phyloP scores from a whole-genome alignment of 1,140 invertebrate genomes.

The Nilaparvata lugens region DNA sequence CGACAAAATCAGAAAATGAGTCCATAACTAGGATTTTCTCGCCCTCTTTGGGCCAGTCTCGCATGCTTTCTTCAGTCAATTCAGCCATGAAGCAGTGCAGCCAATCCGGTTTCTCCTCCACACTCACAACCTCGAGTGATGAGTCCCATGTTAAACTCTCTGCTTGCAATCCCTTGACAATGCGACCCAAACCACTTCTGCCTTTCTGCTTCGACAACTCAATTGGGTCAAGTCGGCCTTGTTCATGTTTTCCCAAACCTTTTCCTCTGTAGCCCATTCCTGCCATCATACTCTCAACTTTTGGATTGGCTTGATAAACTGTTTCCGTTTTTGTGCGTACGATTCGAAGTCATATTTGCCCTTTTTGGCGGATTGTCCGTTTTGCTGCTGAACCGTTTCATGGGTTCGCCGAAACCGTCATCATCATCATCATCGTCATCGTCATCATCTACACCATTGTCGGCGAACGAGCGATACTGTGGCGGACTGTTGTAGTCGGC shows the following conservation, averaged over 20 bases:
- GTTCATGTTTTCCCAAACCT: conserved; percentile 78
- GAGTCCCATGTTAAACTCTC: conserved; percentile 55
- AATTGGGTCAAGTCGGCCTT: conserved; percentile 72
- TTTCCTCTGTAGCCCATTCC: conserved; percentile 71
- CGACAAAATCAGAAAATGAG: conserved; percentile 72
- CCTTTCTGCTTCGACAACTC: conserved; percentile 72
- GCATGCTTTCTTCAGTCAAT: conserved; percentile 34
- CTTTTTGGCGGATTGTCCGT: too few species aligned
- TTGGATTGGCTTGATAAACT: too few species aligned
- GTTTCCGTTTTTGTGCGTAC: too few species aligned
- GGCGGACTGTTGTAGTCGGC: too few species aligned
- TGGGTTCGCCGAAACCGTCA: too few species aligned
- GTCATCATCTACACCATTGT: too few species aligned
- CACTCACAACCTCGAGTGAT: conserved; percentile 41
- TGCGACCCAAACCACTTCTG: conserved; percentile 72
- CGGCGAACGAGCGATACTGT: too few species aligned
- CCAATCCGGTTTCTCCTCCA: conserved; percentile 38
- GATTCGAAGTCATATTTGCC: too few species aligned
- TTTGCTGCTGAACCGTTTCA: too few species aligned
- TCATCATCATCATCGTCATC: too few species aligned
- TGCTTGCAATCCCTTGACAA: conserved; percentile 51
- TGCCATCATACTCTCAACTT: conserved; percentile 20
- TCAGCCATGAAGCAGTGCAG: conserved; percentile 28
- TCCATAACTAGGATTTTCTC: conserved; percentile 59
- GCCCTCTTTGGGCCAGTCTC: conserved; percentile 51